Evolutionary conservation across 2,888 invertebrate species (phyloP), one percentile per base, ranked within the genome.

Genomic region (Reticulitermes lucifugus): DNA sequence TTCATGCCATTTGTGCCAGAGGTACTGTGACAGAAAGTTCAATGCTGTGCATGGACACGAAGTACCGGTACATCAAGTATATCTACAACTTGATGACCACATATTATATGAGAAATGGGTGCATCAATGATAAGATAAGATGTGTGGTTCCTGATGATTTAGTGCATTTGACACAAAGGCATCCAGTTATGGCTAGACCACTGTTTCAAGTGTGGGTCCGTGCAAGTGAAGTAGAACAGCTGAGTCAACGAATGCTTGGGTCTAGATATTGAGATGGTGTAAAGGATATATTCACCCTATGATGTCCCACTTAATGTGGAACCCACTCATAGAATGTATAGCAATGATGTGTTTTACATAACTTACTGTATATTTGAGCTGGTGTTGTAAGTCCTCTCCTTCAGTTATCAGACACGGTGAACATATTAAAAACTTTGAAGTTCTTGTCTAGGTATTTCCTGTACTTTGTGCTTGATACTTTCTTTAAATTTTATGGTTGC

Each of bases 61-160:
- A 86, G 77, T 86, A 35, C 35, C 35, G 35, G 35, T 35, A 86
- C 75, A 70, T 77, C 10, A 86, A 85, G 59, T 85, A 75, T 43
- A 86, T 86, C 21, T 86, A 84, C 25, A 75, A 79, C n/a, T 77
- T 84, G 43, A 86, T 86, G 86, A 79, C 51, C 29, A 83, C 73
- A 10, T 75, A 86, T 41, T 86, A 85, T 70, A 18, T 85, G n/a
- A 79, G 65, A 55, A 73, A 85, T 35, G 83, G 82, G 22, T 86
- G 86, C 73, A 73, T 83, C 14, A 86, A 86, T 60, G 79, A 86
- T 35, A 86, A 86, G 79, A 83, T 86, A 12, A 60, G 86, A 12
- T 86, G 86, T 75, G 41, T 86, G 25, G 83, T 86, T 22, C 86
- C 86, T 35, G 86, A 86, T 65, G 75, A 65, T 59, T 60, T 79